Evolutionary conservation across 64 coral and sea anemone species (phyloP), one percentile per base, ranked within the genome.

Genomic region (Pocillopora verrucosa): DNA sequence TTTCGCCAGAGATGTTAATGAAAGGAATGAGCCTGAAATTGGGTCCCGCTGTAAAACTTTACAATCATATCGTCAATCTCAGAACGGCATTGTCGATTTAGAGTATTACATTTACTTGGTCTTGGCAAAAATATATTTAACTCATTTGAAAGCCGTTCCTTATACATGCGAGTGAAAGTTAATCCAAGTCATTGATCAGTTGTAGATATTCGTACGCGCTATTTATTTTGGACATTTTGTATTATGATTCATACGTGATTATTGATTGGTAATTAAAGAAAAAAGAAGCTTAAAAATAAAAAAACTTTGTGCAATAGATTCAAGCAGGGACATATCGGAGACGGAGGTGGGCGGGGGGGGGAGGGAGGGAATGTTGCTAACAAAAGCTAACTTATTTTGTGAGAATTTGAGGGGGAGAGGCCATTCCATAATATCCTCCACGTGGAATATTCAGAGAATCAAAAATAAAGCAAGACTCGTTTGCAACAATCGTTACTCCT

Each of bases 1-100:
- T 97, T n/a, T 93, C 95, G 3, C 95, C 93, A 38, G 92, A 97
- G 34, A 93, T 97, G 58, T 41, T 97, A 19, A 88, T 93, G 69
- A 97, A 97, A 26, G 87, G 92, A 64, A 80, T 97, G 88, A 93
- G 90, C 62, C 73, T 97, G 12, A 97, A 97, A 82, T 88, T 97
- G 0, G 95, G 95, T 2, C 91, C 95, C 1, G 92, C 95, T 22
- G 93, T 97, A 70, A 97, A 97, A 84, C 88, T 97, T 10, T 97
- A 93, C 82, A 97, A 97, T 76, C 95, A 97, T 60, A 94, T 97
- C 20, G 75, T 34, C 22, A 92, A 92, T 72, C 56, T 92, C 61
- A 84, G 90, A 35, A 72, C 90, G 17, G 90, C 90, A 5, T 56
- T 87, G 10, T 45, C 72, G 22, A 76, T 92, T 84, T 80, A 69